Evolutionary conservation across 1,140 invertebrate genomes (phyloP), one percentile per base, ranked within the genome.

Genomic region (Andrena cerasifolii): DNA sequence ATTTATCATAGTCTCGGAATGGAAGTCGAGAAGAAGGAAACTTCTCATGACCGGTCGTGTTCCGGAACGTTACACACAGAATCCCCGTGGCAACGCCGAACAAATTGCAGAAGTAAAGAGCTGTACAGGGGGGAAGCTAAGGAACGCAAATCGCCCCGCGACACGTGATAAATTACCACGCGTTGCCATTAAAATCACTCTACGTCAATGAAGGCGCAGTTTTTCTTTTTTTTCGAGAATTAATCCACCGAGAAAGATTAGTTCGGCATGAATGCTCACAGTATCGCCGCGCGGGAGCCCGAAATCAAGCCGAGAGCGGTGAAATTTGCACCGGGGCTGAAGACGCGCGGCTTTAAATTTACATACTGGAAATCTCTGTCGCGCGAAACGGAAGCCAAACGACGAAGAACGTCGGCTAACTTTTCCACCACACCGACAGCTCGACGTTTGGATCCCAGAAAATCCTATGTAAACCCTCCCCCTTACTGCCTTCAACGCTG

Each of bases 301-400:
- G 12, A 33, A 54, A 65, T 53, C 47, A 40, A 33, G n/a, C 36
- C 26, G 63, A 28, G 54, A 62, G 62, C 40, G 62, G 62, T 58
- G 68, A 84, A 85, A 81, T 84, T 81, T 84, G 63, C 68, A 51
- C 51, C 67, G 33, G 33, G 26, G 47, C 47, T 56, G 53, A 16
- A 12, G 65, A 81, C 68, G 80, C 82, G 63, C 68, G 63, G 79
- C 73, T 73, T 84, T 78, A 84, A 81, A 85, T 85, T 85, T 85
- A 80, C 83, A 85, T 85, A 74, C 78, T 63, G 71, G 83, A 84
- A 80, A 85, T 84, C 73, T 82, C 72, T 66, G 78, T 78, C 82
- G 78, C 82, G 66, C 70, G 82, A 73, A 81, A 78, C 73, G 77
- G 77, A 83, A 84, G 82, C 82, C 81, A 83, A 84, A 79, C 77